Conservation (phyloP, 2,888 invertebrate species). For the Temnothorax rugatulus region DNA sequence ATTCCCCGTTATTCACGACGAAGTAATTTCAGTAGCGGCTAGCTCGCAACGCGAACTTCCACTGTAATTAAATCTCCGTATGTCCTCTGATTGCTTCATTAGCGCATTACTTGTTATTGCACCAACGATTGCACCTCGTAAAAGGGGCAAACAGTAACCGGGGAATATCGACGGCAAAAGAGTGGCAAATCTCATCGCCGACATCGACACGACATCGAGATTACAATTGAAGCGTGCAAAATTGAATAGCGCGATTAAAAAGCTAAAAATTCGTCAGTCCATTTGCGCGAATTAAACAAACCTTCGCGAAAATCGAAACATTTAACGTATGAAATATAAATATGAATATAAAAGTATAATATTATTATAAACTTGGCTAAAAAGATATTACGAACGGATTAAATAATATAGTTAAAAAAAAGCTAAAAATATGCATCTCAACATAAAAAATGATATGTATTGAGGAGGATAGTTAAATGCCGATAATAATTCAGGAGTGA, state of each 20-base stretch:
- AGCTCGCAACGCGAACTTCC: constrained; percentile 27
- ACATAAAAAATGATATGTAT: background rate
- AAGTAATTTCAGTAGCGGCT: constrained; percentile 40
- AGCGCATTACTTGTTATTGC: constrained; percentile 52
- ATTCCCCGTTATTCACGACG: constrained; percentile 51
- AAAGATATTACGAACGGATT: background rate
- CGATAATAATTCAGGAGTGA: background rate
- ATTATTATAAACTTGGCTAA: background rate
- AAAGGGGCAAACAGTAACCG: constrained; percentile 6
- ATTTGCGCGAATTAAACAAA: background rate
- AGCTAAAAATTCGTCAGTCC: background rate
- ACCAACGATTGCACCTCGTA: constrained; percentile 19
- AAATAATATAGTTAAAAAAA: background rate
- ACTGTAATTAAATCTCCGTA: constrained; percentile 40
- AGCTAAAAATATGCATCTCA: background rate
- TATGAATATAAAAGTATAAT: background rate
- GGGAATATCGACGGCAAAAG: constrained; percentile 26
- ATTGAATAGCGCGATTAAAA: background rate
- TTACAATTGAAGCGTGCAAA: background rate
- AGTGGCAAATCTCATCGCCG: constrained; percentile 1
- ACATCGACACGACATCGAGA: background rate
- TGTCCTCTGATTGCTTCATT: constrained; percentile 56
- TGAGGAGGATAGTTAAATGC: too few species aligned
- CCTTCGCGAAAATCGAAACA: background rate
- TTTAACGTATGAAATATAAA: background rate